Percentiles rank a stretch among this genome's conserved stretches.
Evolutionary conservation across 2,797 vertebrate genomes (phyloP).

Genomic region (Lacerta agilis): DNA sequence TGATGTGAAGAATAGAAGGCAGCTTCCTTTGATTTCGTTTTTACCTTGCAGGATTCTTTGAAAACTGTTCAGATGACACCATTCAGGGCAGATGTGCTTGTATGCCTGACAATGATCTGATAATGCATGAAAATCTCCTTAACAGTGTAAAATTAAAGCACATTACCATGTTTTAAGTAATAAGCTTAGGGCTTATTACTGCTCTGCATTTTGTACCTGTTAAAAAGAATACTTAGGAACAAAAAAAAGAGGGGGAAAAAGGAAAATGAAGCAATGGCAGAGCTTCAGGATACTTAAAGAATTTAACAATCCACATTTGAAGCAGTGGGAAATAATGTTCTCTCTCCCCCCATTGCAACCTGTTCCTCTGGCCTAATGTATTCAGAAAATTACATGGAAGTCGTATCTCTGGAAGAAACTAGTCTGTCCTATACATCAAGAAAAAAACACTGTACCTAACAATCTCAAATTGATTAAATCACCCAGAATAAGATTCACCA

Average conservation of each 20-base stretch:
- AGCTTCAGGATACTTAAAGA: neutral
- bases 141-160: neutral
- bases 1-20: neutral
- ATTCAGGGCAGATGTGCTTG: neutral
- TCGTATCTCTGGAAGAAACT: neutral
- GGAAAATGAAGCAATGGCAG: rapidly evolving
- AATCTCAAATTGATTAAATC: neutral
- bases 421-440: neutral
- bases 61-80: neutral
- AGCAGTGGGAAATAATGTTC: neutral
- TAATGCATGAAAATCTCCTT: neutral
- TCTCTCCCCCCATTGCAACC: rapidly evolving
- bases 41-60: rapidly evolving
- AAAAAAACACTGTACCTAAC: neutral
- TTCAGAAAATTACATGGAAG: neutral
- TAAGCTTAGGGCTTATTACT: neutral
- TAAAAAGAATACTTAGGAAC: neutral
- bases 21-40: neutral
- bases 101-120: neutral
- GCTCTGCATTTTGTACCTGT: neutral
- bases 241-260: neutral
- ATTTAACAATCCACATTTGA: neutral
- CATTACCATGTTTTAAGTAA: neutral
- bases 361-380: neutral
- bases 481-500: neutral